Base-by-base conservation (phyloP, 2,888 invertebrate species). In the Lobophora halterata region DNA sequence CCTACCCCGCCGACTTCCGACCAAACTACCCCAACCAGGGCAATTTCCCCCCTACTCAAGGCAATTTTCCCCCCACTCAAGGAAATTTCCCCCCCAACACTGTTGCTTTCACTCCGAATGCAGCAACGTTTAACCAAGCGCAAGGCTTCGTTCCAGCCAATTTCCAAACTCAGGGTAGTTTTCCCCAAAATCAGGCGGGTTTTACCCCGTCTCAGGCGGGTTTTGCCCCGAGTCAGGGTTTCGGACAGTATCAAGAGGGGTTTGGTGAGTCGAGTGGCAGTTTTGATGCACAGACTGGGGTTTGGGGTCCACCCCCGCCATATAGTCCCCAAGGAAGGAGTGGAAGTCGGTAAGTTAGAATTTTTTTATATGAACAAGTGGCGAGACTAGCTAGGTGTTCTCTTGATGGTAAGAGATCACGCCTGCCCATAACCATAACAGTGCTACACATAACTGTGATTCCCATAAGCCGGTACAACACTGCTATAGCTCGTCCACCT, bases 301-400 rank as follows among this genome's bases (percentile, higher is more conserved):
- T 80, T 8, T 96, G 96, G 96, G 96, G 95, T 0, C 96, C 96
- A 0, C 96, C 96, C 0, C 96, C 96, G 0, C 96, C 96, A 0
- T 96, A 96, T 65, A 94, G 94, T 40, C 94, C 94, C 30, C 94
- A 94, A 18, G 94, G 94, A 1, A 60, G 86, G 1, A 73, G 65
- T 37, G 79, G 73, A 0, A 79, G 72, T 44, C 70, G 87, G 86
- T 82, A 20, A 45, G 55, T 45, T 32, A 14, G 3, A 13, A 10
- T 7, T 16, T 12, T 30, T 19, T 17, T 17, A 6, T 10, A 14
- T 4, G 25, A 6, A 21, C 3, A 6, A 5, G 9, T 17, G n/a
- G n/a, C n/a, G n/a, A n/a, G n/a, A n/a, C n/a, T n/a, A n/a, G n/a
- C n/a, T n/a, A n/a, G n/a, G n/a, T n/a, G n/a, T n/a, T n/a, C n/a